phyloP scores from a whole-genome alignment of 2,888 invertebrate genomes.

The Globia sparganii region DNA sequence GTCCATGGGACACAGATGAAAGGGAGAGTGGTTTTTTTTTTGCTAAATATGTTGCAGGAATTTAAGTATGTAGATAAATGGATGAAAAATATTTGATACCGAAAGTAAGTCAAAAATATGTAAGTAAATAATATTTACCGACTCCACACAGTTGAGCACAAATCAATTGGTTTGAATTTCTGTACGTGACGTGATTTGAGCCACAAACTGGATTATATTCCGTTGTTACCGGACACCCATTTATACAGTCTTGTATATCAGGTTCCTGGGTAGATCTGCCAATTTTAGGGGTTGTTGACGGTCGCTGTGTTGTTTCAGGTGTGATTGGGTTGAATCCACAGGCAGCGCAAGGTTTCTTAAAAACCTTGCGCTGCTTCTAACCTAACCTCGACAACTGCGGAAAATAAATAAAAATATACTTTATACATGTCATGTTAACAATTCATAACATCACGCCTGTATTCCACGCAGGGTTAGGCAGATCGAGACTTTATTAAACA shows the following conservation, averaged over 20 bases:
- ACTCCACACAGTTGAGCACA: slow-evolving; percentile 83
- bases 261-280: slow-evolving; percentile 24
- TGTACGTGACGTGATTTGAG: slow-evolving; percentile 79
- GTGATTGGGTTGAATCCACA: slow-evolving; percentile 34
- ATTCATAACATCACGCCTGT: background rate
- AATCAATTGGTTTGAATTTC: slow-evolving; percentile 77
- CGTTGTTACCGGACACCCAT: slow-evolving; percentile 75
- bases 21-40: background rate
- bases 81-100: background rate
- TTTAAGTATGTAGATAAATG: background rate
- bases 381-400: slow-evolving; percentile 54
- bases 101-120: background rate
- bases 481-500: background rate
- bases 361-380: too few species aligned
- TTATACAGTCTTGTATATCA: slow-evolving; percentile 51
- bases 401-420: slow-evolving; percentile 10
- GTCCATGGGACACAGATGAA: background rate
- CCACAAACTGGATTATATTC: slow-evolving; percentile 87
- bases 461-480: background rate
- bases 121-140: slow-evolving; percentile 72
- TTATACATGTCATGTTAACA: background rate
- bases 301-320: slow-evolving; percentile 25
- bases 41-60: background rate
- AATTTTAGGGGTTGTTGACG: slow-evolving; percentile 1
- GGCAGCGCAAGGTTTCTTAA: slow-evolving; percentile 50